A percentile compares a stretch with the other conserved stretches of the same genome.
These are phyloP conservation scores for Chrysotoxum bicinctum DNA, from an alignment of 2,888 invertebrate genomes.

Conservation along the genomic window DNA sequence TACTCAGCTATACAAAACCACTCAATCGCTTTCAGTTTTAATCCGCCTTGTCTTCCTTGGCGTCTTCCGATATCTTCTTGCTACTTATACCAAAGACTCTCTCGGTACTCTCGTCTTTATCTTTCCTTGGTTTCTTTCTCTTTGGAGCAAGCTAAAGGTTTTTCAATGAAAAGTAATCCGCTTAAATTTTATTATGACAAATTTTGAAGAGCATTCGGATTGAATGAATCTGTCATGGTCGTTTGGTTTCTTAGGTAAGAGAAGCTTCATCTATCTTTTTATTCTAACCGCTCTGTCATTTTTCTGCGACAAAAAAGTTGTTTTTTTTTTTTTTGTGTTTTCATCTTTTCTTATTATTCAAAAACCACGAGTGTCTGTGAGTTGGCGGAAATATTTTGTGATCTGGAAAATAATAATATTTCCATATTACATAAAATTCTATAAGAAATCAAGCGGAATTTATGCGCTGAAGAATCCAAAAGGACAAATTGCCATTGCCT, in stretches of 20 bases:
- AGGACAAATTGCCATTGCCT: neutral
- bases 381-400: conserved; percentile 42
- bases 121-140: neutral
- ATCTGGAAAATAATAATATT: conserved; percentile 61
- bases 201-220: conserved; percentile 66
- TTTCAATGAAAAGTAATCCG: conserved; percentile 66
- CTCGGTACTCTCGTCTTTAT: neutral
- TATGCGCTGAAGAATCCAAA: neutral
- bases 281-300: conserved; percentile 5
- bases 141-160: conserved; percentile 15
- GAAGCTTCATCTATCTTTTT: conserved; percentile 54
- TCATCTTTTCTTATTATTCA: neutral
- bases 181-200: conserved; percentile 72
- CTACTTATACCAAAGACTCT: no score
- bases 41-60: conserved; percentile 43
- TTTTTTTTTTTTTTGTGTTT: neutral
- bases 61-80: neutral
- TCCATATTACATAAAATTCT: conserved; percentile 56
- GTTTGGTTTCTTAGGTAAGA: conserved; percentile 60
- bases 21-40: conserved; percentile 65
- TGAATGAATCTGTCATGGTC: conserved; percentile 61
- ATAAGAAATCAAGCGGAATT: conserved; percentile 48
- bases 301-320: neutral
- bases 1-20: conserved; percentile 18
- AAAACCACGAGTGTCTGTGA: neutral